Evolutionary conservation across 1,140 invertebrate genomes (phyloP).

Genomic region (roundworm (Caenorhabditis elegans)): WBcel235 BX284602.5:6108501-6109000

Average conservation of each 20-base stretch:
- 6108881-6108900: too few species aligned
- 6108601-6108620: too few species aligned
- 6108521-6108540: neutral
- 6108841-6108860: neutral
- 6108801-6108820: slow-evolving; percentile 60
- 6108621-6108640: too few species aligned
- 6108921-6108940: too few species aligned
- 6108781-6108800: slow-evolving; percentile 58
- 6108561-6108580: neutral
- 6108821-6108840: slow-evolving; percentile 47
- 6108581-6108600: neutral
- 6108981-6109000: slow-evolving; percentile 53
- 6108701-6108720: slow-evolving; percentile 17
- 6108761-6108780: slow-evolving; percentile 63
- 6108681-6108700: slow-evolving; percentile 17
- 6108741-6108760: slow-evolving; percentile 61
- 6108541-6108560: neutral
- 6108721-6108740: slow-evolving; percentile 47
- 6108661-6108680: too few species aligned
- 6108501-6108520: neutral
- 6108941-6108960: too few species aligned
- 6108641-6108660: too few species aligned
- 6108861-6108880: too few species aligned
- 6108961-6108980: neutral
- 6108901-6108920: too few species aligned